These are phyloP conservation scores for Mus caroli DNA, from an alignment of 2,797 vertebrate species.

Conservation along the genomic window DNA sequence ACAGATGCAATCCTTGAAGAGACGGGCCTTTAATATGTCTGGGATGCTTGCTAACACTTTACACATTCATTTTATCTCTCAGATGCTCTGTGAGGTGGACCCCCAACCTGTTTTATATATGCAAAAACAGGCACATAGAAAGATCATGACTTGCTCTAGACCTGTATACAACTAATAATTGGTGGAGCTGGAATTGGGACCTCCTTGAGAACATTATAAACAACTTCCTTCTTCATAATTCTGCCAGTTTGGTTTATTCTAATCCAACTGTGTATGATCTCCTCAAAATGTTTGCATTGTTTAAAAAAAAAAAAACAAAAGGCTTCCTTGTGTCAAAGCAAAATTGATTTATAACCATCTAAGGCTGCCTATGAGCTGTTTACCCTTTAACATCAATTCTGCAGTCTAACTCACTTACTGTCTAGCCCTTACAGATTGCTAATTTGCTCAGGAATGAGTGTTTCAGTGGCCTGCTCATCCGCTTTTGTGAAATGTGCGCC, in stretches of 20 bases:
- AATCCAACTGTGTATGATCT: constrained; percentile 25
- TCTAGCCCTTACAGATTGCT: constrained; percentile 14
- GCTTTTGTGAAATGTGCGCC: not conserved
- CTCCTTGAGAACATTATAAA: constrained; percentile 5
- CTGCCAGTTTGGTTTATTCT: constrained; percentile 53
- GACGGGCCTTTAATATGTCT: not conserved
- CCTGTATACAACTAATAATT: not conserved
- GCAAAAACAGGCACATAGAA: constrained; percentile 1
- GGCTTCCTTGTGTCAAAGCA: constrained; percentile 30
- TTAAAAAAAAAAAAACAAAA: not conserved
- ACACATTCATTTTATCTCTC: constrained; percentile 51
- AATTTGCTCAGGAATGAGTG: constrained; percentile 39
- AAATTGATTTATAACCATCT: constrained; percentile 47
- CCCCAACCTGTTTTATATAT: constrained; percentile 52
- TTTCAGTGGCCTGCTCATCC: constrained; percentile 32
- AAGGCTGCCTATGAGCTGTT: constrained; percentile 32
- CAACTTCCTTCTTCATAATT: constrained; percentile 47
- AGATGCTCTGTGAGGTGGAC: constrained; percentile 3
- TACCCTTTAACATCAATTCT: constrained; percentile 34
- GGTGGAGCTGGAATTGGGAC: not conserved
- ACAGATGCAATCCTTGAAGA: not conserved
- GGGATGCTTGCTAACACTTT: constrained; percentile 16
- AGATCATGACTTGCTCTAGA: constrained; percentile 53
- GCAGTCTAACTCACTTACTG: not conserved
- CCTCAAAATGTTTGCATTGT: constrained; percentile 54